Conservation (phyloP, 2,113 vertebrate genomes). For the Smithornis capensis region DNA sequence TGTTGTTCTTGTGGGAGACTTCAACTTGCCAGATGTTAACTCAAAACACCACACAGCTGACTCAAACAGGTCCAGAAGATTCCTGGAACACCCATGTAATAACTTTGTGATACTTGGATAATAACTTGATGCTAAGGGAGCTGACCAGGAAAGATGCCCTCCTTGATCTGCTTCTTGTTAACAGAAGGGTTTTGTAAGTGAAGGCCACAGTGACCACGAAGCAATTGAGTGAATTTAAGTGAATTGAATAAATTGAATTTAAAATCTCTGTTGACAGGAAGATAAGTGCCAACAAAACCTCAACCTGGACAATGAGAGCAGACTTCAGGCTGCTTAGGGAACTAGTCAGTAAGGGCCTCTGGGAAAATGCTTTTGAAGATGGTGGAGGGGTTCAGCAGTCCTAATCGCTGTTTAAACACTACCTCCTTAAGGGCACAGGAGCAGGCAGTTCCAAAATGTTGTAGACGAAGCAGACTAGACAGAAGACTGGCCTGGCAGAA, state of each 20-base stretch:
- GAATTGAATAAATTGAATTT: neutral
- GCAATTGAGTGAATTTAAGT: neutral
- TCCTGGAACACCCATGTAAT: neutral
- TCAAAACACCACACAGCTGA: neutral
- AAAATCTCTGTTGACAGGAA: neutral
- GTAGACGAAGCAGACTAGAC: neutral
- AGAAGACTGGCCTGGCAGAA: neutral
- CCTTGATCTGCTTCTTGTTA: neutral
- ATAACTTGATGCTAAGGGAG: neutral
- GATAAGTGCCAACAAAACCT: neutral
- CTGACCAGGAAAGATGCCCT: neutral
- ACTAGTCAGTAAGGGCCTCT: neutral
- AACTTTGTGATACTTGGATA: too few relatives aligned
- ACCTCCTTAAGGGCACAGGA: neutral
- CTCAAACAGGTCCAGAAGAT: neutral
- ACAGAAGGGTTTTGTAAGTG: neutral
- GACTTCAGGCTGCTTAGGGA: neutral
- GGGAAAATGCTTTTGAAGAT: neutral
- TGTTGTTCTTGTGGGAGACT: neutral
- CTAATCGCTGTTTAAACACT: neutral
- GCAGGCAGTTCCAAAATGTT: neutral
- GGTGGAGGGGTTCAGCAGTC: neutral
- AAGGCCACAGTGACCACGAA: neutral
- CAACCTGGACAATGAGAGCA: neutral
- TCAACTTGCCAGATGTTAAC: neutral